These are phyloP conservation scores for Argentina silus DNA, from an alignment of 2,797 vertebrate species.

Conservation along the genomic window DNA sequence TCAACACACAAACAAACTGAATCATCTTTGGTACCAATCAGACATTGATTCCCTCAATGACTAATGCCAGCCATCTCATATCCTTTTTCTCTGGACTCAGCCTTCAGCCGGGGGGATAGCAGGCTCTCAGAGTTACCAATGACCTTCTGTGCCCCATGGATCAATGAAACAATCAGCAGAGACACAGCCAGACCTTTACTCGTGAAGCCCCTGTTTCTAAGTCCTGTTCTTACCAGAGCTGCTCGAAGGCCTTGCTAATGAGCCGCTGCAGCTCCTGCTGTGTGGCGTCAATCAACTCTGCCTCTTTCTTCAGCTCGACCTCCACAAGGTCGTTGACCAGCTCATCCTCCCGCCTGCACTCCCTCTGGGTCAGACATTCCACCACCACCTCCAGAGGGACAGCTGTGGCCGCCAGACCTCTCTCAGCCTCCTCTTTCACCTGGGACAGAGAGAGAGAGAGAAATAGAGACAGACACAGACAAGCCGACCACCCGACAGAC, in stretches of 20 bases:
- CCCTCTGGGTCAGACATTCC: slow-evolving; percentile 80
- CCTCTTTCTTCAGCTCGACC: slow-evolving; percentile 79
- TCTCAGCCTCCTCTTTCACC: slow-evolving; percentile 82
- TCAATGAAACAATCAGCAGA: neutral
- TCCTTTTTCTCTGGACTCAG: too few relatives aligned
- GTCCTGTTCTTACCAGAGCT: slow-evolving; percentile 77
- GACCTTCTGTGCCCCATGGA: neutral
- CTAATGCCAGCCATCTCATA: too few relatives aligned
- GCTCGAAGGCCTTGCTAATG: slow-evolving; percentile 76
- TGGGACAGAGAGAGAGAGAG: slow-evolving; percentile 34
- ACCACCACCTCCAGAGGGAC: slow-evolving; percentile 79
- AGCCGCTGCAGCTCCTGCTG: slow-evolving; percentile 76
- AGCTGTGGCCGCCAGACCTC: slow-evolving; percentile 79
- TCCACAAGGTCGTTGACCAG: slow-evolving; percentile 81
- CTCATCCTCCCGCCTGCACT: slow-evolving; percentile 75
- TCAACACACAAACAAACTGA: too few relatives aligned
- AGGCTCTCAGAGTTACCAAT: neutral
- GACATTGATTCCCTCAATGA: too few relatives aligned
- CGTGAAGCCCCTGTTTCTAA: too few relatives aligned
- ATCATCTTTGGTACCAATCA: too few relatives aligned
- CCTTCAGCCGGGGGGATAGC: too few relatives aligned
- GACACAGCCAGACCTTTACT: neutral
- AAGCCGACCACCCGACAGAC: too few relatives aligned
- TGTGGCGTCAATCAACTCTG: slow-evolving; percentile 74
- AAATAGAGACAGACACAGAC: slow-evolving; percentile 7